Evolutionary conservation across 1,140 invertebrate species (phyloP).

Genomic region (Theocolax elegans): DNA sequence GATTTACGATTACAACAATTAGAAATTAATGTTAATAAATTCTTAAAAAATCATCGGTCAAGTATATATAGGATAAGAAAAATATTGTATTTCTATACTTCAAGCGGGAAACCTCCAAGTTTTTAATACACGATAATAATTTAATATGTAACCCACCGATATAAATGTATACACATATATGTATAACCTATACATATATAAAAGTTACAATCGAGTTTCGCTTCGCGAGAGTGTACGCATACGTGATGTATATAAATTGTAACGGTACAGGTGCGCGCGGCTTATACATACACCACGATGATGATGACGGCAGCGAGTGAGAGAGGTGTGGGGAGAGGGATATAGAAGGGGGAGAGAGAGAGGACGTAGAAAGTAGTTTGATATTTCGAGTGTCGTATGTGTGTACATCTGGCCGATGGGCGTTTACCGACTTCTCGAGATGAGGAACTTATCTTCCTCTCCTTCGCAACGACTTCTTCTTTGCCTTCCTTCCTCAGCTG

Average conservation of each 20-base stretch:
- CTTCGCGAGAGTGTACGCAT: not conserved
- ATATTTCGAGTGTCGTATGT: constrained; percentile 43
- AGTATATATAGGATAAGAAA: no score
- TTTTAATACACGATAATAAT: no score
- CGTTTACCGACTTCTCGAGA: not conserved
- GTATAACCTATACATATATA: not conserved
- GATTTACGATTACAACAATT: no score
- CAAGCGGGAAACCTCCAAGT: no score
- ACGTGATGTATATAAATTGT: not conserved
- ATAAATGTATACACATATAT: not conserved
- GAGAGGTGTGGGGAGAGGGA: not conserved
- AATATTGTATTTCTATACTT: no score
- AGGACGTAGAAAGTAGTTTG: constrained; percentile 55
- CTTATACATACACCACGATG: not conserved
- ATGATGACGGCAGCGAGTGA: not conserved
- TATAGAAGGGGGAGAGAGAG: not conserved
- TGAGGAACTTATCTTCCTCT: not conserved
- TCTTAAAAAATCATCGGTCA: no score
- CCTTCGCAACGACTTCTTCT: no score
- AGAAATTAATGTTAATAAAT: no score
- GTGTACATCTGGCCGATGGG: not conserved
- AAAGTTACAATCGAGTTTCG: constrained; percentile 12
- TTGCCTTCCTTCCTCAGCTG: not conserved
- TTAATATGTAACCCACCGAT: not conserved
- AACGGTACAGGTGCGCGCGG: constrained; percentile 22